These are phyloP conservation scores for Branchellion lobata DNA, from an alignment of 2,888 invertebrate genomes.

Conservation along the genomic window DNA sequence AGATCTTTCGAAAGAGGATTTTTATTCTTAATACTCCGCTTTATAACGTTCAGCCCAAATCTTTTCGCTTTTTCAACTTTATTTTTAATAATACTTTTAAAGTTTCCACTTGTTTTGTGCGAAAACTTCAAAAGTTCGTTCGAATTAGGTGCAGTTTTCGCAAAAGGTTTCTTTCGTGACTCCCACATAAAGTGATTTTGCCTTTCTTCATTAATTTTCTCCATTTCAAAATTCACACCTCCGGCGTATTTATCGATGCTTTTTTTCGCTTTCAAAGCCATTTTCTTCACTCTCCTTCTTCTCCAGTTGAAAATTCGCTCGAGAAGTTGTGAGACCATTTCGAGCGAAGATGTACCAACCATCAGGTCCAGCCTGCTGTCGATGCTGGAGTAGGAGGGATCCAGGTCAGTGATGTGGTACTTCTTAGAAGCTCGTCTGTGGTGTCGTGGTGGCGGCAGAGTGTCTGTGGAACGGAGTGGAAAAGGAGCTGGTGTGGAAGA, in stretches of 20 bases:
- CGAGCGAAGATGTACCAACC: conserved; percentile 30
- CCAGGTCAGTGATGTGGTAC: not conserved
- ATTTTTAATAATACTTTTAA: too few relatives aligned
- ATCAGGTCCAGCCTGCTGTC: conserved; percentile 32
- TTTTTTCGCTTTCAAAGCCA: not conserved
- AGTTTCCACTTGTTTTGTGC: not conserved
- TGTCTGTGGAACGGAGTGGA: too few relatives aligned
- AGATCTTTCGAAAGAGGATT: not conserved
- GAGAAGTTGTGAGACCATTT: conserved; percentile 4
- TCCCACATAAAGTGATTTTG: too few relatives aligned
- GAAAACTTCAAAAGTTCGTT: not conserved
- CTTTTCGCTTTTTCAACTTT: not conserved
- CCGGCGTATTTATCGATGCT: too few relatives aligned
- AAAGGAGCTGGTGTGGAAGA: too few relatives aligned
- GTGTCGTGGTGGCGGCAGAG: not conserved
- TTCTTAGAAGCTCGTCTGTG: not conserved
- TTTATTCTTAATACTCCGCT: not conserved
- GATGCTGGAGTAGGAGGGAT: not conserved
- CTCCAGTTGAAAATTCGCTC: not conserved
- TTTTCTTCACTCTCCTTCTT: not conserved
- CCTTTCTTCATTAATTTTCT: not conserved
- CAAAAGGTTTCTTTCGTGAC: not conserved
- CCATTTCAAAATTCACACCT: too few relatives aligned
- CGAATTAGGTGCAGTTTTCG: too few relatives aligned
- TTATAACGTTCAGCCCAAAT: not conserved